Percentiles rank a stretch among this genome's conserved stretches.
Conservation (phyloP, 2,797 vertebrate genomes). For the Crocodylus rhombifer region DNA sequence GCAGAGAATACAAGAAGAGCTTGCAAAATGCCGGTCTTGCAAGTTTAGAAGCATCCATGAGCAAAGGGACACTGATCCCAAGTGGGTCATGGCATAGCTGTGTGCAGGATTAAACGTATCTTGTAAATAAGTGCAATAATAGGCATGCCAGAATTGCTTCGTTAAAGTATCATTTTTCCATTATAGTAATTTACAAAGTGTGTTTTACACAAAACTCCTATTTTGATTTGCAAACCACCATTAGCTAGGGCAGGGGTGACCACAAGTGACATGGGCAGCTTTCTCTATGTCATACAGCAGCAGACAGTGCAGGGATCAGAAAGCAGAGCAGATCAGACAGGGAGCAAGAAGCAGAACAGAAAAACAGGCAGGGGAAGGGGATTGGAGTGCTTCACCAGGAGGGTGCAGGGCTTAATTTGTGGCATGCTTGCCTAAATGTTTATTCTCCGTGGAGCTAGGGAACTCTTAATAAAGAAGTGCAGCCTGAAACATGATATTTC, state of each 20-base stretch:
- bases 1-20: fast-evolving
- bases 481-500: not conserved
- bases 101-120: not conserved
- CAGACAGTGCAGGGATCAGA: no score
- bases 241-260: not conserved
- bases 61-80: not conserved
- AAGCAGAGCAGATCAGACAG: no score
- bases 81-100: not conserved
- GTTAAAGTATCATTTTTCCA: not conserved
- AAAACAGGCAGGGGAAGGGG: no score
- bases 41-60: not conserved
- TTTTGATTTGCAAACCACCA: not conserved
- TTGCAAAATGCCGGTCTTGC: not conserved
- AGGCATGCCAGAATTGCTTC: not conserved
- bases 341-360: no score
- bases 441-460: not conserved
- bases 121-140: not conserved
- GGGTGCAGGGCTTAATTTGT: no score
- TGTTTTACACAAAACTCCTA: not conserved
- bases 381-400: no score
- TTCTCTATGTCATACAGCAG: no score
- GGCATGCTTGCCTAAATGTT: no score
- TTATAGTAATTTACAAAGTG: not conserved
- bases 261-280: no score
- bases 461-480: not conserved